Evolutionary conservation across 2,113 vertebrate genomes (phyloP).

Genomic region (Zootoca vivipara): DNA sequence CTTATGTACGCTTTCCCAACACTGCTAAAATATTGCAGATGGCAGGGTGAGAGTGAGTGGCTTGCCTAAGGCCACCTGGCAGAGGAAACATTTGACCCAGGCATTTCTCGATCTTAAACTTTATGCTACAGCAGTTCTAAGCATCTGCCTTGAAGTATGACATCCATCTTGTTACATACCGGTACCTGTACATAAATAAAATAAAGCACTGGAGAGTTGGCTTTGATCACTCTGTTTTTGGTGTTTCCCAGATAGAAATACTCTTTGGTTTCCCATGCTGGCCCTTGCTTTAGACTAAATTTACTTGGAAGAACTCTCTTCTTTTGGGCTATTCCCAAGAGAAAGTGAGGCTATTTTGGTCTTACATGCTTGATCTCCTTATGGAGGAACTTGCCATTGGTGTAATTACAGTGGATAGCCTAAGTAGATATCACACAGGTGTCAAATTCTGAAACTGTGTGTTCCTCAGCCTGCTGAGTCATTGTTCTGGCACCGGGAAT

Average conservation of each 20-base stretch:
- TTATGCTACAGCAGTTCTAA: background rate
- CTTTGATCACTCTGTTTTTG: background rate
- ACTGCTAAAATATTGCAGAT: background rate
- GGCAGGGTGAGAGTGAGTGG: background rate
- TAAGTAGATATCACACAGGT: background rate
- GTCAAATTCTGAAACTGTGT: background rate
- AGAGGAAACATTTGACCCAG: background rate
- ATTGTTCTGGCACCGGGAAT: background rate
- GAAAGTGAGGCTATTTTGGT: background rate
- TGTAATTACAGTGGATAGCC: constrained; percentile 4
- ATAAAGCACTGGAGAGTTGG: background rate
- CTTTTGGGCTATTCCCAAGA: background rate
- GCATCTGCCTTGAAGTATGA: too few relatives aligned
- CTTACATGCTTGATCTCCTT: background rate
- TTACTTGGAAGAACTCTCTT: background rate
- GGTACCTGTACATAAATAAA: too few relatives aligned
- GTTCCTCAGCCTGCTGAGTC: constrained; percentile 13
- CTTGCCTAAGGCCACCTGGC: background rate
- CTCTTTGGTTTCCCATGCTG: background rate
- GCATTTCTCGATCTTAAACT: background rate
- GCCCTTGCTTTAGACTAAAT: background rate
- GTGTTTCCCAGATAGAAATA: background rate
- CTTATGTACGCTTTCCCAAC: background rate
- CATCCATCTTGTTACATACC: too few relatives aligned
- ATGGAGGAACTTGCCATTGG: background rate